Evolutionary conservation across 2,113 vertebrate genomes (phyloP).

Genomic region (Larimichthys crocea): DNA sequence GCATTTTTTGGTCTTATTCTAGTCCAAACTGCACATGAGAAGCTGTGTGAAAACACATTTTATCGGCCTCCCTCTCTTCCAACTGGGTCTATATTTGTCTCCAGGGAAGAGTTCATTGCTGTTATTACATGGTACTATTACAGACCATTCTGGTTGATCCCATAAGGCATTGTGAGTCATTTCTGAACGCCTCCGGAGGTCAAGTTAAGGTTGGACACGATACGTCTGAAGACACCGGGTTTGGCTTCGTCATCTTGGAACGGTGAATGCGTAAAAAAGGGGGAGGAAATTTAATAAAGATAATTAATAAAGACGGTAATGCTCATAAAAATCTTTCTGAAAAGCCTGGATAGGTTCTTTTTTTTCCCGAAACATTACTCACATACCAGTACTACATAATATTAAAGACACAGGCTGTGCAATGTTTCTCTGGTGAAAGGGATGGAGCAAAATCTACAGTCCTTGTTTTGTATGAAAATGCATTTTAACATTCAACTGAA

Average conservation of each 20-base stretch:
- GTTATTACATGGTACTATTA: not conserved
- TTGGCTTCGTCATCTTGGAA: too few relatives aligned
- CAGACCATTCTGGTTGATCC: not conserved
- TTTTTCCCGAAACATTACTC: not conserved
- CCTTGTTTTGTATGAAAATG: not conserved
- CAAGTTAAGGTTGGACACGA: not conserved
- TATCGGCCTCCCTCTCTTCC: conserved; percentile 18
- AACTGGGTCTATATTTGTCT: conserved; percentile 36
- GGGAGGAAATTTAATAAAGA: not conserved
- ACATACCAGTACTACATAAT: not conserved
- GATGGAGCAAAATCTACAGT: not conserved
- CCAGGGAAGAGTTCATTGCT: not conserved
- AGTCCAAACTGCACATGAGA: not conserved
- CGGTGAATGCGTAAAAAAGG: not conserved
- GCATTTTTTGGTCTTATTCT: not conserved
- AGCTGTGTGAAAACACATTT: conserved; percentile 28
- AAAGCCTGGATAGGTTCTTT: not conserved
- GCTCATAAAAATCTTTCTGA: not conserved
- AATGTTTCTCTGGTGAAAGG: too few relatives aligned
- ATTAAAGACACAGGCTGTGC: not conserved
- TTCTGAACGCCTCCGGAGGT: not conserved
- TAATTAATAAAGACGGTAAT: not conserved
- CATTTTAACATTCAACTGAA: too few relatives aligned
- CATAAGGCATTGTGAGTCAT: not conserved
- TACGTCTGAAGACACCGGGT: not conserved